Evolutionary conservation across 2,888 invertebrate species (phyloP).

Genomic region (Steinernema scapterisci): DNA sequence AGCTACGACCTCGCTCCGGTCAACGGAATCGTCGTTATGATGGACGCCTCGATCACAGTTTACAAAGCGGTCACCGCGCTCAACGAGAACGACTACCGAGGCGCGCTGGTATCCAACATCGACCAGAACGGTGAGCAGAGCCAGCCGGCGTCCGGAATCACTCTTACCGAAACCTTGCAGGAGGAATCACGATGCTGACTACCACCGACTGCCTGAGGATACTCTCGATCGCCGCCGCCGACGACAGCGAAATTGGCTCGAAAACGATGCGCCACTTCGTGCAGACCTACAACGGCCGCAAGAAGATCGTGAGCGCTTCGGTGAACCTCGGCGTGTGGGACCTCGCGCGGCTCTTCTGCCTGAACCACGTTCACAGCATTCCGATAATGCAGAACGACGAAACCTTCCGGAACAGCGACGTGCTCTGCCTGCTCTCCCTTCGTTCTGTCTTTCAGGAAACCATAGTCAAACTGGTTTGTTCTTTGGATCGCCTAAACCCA

Average conservation of each 20-base stretch:
- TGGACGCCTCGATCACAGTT: conserved; percentile 54
- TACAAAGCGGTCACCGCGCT: conserved; percentile 33
- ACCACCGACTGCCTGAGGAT: conserved; percentile 53
- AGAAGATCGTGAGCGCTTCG: conserved; percentile 26
- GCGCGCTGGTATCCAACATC: conserved; percentile 10
- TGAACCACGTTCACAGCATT: conserved; percentile 62
- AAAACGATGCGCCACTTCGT: conserved; percentile 31
- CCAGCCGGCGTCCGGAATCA: not conserved
- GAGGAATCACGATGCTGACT: conserved; percentile 44
- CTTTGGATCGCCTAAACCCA: not conserved
- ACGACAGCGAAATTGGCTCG: conserved; percentile 41
- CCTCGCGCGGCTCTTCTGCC: conserved; percentile 58
- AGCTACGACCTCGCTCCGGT: conserved; percentile 62
- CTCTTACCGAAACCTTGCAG: conserved; percentile 10
- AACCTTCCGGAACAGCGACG: conserved; percentile 39
- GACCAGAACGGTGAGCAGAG: conserved; percentile 5
- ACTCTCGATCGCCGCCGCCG: conserved; percentile 49
- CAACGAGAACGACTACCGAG: conserved; percentile 32
- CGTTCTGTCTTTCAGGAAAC: conserved; percentile 57
- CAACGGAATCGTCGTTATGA: conserved; percentile 58
- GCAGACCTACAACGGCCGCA: conserved; percentile 24
- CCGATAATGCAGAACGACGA: conserved; percentile 53
- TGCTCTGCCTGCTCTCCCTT: conserved; percentile 56
- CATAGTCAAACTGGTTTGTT: conserved; percentile 41
- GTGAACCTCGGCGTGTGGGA: conserved; percentile 59